Percentiles rank a stretch among this genome's conserved stretches.
phyloP scores from a whole-genome alignment of 2,113 vertebrate genomes.

The Chrysochloris asiatica region DNA sequence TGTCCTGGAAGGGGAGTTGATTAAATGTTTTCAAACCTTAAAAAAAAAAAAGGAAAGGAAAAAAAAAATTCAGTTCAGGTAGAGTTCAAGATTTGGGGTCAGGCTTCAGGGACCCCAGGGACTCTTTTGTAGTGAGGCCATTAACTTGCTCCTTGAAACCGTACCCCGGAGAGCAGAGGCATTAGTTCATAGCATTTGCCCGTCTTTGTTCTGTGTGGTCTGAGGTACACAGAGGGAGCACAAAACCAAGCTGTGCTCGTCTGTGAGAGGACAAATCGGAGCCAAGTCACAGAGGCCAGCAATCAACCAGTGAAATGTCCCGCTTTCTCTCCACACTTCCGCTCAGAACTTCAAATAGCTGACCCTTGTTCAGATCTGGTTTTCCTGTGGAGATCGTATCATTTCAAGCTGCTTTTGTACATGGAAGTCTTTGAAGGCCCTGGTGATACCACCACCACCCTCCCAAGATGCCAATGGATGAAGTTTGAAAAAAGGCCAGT shows the following conservation, averaged over 20 bases:
- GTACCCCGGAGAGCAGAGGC: conserved; percentile 46
- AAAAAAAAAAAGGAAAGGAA: neutral
- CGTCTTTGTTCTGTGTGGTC: conserved; percentile 71
- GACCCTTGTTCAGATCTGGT: conserved; percentile 9
- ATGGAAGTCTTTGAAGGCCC: conserved; percentile 45
- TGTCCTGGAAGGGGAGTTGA: conserved; percentile 72
- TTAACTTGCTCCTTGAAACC: conserved; percentile 53
- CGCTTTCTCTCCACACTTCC: conserved; percentile 53
- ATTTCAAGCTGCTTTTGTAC: conserved; percentile 49
- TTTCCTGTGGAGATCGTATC: conserved; percentile 46
- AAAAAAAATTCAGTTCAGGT: conserved; percentile 74
- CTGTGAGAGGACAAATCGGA: neutral
- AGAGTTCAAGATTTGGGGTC: conserved; percentile 78
- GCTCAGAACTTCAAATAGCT: conserved; percentile 62
- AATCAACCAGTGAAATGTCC: neutral
- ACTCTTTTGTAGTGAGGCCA: conserved; percentile 71
- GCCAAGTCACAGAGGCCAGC: conserved; percentile 28
- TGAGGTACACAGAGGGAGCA: conserved; percentile 7
- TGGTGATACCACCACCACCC: neutral
- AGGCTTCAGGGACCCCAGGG: conserved; percentile 63
- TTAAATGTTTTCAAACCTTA: conserved; percentile 68
- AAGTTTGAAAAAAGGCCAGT: neutral
- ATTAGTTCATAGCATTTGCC: conserved; percentile 30
- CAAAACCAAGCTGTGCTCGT: neutral
- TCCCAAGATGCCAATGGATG: conserved; percentile 21